Base-by-base conservation (phyloP, 1,140 invertebrate species). In the Cyclina sinensis region DNA sequence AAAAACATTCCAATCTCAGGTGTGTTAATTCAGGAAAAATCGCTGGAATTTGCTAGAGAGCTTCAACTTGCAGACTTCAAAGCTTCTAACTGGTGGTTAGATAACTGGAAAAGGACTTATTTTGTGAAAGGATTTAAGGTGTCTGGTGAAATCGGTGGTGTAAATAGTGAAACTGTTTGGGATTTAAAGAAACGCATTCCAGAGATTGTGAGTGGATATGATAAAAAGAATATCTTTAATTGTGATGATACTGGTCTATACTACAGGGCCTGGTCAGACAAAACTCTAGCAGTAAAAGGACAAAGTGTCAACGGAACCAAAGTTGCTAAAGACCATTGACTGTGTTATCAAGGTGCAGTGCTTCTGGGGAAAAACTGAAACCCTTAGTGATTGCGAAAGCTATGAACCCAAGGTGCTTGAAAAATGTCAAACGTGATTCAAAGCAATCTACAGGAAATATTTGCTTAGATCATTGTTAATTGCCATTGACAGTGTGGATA, bases 31-130 rank as follows among this genome's bases (percentile, higher is more conserved):
- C 46, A 79, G 51, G 51, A 79, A 30, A 68, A 85, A 24, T 0
- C 70, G 0, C 2, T n/a, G 1, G n/a, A 73, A 18, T 62, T 21
- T 54, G 62, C 37, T 14, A 65, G 57, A 18, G 46, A 85, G 27
- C 11, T 65, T n/a, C 9, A 43, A 74, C 3, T 48, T 0, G n/a
- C 12, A n/a, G 48, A 94, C 39, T 94, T 94, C 78, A 93, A 93
- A n/a, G 91, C 91, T 35, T 92, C 90, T 32, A 91, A 91, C 78
- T 92, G 91, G 16, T 94, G 94, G 94, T 89, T 94, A 76, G 89
- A 92, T 18, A 87, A 89, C 5, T 94, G 93, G 57, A 90, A 91
- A 62, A 81, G 68, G 18, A 65, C 90, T 1, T 90, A 93, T 81
- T 81, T 65, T 65, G 82, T 90, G 37, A 74, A 74, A 24, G 70